phyloP scores from a whole-genome alignment of 2,113 vertebrate species.

The Agelaius tricolor region DNA sequence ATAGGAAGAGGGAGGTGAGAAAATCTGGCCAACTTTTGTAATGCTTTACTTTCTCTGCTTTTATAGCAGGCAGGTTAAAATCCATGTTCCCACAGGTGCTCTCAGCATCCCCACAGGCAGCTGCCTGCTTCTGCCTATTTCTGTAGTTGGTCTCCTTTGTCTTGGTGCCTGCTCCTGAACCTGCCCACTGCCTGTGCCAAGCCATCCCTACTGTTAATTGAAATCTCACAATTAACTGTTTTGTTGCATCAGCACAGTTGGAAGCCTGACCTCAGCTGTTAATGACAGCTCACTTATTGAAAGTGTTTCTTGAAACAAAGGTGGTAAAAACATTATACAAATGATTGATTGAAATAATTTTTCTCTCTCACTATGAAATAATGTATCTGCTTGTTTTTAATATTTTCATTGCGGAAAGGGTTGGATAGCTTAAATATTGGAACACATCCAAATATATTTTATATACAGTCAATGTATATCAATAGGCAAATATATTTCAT shows the following conservation, averaged over 20 bases:
- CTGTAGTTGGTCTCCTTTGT: not conserved
- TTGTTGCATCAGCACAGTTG: not conserved
- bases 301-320: not conserved
- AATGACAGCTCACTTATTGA: not conserved
- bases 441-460: not conserved
- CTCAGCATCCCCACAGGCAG: not conserved
- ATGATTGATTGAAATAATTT: not conserved
- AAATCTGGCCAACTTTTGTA: not conserved
- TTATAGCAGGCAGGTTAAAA: not conserved
- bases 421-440: not conserved
- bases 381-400: not conserved
- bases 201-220: not conserved
- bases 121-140: not conserved
- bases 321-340: not conserved
- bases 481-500: not conserved
- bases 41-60: not conserved
- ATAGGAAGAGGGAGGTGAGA: not conserved
- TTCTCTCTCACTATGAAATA: not conserved
- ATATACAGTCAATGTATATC: not conserved
- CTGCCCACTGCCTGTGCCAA: not conserved
- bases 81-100: not conserved
- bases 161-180: not conserved
- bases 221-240: not conserved
- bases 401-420: not conserved
- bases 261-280: not conserved